phyloP scores from a whole-genome alignment of 2,797 vertebrate species.

The Premnoplex brunnescens region DNA sequence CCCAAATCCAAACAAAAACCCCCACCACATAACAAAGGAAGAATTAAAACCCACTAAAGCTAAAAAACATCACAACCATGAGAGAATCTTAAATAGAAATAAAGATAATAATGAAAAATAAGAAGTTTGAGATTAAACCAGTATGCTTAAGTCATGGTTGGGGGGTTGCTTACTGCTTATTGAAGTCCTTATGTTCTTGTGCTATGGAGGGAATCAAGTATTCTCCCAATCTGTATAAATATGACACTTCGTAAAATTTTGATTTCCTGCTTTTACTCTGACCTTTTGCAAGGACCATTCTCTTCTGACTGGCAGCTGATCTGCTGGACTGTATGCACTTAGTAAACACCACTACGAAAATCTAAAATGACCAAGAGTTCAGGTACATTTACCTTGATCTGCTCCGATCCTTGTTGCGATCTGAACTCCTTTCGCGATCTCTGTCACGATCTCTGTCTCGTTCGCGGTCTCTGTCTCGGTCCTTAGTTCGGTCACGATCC shows the following conservation, averaged over 20 bases:
- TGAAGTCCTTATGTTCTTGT: neutral
- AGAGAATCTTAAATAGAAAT: neutral
- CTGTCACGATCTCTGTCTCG: conserved; percentile 88
- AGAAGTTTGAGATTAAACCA: neutral
- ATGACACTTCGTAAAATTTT: neutral
- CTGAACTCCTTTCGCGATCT: conserved; percentile 87
- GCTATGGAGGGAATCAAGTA: neutral
- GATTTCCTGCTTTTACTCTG: neutral
- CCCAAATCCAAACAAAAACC: neutral
- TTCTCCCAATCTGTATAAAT: neutral
- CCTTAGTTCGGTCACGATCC: conserved; percentile 92
- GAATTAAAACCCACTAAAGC: neutral
- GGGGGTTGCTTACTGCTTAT: neutral
- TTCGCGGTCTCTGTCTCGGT: conserved; percentile 88
- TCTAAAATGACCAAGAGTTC: neutral
- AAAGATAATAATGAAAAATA: neutral
- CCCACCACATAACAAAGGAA: neutral
- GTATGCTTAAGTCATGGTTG: neutral
- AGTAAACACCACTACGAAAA: neutral
- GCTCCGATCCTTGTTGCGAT: conserved; percentile 89
- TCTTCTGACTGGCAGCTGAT: neutral
- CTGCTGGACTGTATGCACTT: rapidly evolving
- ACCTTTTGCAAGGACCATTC: neutral
- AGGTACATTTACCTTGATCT: conserved; percentile 81
- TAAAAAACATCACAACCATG: neutral